A percentile compares a stretch with the other conserved stretches of the same genome.
Evolutionary conservation across 2,797 vertebrate species (phyloP).

Genomic region (Pseudochaenichthys georgianus): DNA sequence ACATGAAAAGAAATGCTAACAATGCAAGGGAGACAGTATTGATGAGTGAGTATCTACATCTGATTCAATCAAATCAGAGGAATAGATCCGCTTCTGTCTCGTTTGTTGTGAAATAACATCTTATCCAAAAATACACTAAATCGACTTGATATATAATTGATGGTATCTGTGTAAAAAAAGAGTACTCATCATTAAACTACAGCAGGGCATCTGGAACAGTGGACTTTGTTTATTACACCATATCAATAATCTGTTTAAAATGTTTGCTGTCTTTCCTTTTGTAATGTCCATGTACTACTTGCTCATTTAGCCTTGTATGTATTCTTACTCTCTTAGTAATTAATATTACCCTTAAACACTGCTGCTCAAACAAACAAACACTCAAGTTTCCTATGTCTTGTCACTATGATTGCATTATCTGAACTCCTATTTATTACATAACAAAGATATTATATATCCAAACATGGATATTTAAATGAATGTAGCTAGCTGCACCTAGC

Average conservation of each 20-base stretch:
- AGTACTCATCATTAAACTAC: neutral
- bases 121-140: neutral
- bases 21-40: slow-evolving; percentile 5
- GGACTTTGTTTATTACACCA: neutral
- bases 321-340: neutral
- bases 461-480: neutral
- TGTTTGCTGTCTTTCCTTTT: neutral
- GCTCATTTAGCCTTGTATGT: no score
- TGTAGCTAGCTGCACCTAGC: neutral
- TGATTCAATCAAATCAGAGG: slow-evolving; percentile 38
- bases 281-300: neutral
- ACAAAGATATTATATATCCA: neutral
- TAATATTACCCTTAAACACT: neutral
- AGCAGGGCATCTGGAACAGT: neutral
- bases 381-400: neutral
- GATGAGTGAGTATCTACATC: neutral
- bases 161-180: neutral
- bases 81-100: neutral
- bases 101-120: neutral
- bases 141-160: neutral
- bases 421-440: no score
- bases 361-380: neutral
- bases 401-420: neutral
- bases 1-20: slow-evolving; percentile 17
- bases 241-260: neutral